phyloP scores from a whole-genome alignment of 2,888 invertebrate species.

The Drosophila kambysellisi region DNA sequence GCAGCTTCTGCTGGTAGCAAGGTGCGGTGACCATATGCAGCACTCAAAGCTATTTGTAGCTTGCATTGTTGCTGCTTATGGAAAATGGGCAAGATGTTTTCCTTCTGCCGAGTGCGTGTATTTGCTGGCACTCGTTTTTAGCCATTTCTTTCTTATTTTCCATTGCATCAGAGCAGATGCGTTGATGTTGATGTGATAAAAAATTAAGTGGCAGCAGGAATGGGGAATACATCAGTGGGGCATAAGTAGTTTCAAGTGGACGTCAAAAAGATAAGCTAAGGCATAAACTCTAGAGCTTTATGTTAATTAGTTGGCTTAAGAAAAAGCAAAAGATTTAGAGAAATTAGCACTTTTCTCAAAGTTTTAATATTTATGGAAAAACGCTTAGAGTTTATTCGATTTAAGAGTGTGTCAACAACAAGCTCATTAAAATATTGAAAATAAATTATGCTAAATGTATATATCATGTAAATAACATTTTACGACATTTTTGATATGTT shows the following conservation, averaged over 20 bases:
- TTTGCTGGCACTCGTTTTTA: slow-evolving; percentile 32
- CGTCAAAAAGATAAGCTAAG: slow-evolving; percentile 22
- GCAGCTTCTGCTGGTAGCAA: slow-evolving; percentile 70
- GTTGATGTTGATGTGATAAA: slow-evolving; percentile 45
- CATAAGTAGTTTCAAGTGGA: slow-evolving; percentile 35
- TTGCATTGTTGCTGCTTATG: slow-evolving; percentile 73
- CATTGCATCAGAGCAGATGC: slow-evolving; percentile 68
- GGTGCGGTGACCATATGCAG: slow-evolving; percentile 79
- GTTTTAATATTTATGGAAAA: background rate
- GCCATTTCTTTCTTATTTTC: slow-evolving; percentile 39
- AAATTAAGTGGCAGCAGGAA: slow-evolving; percentile 46
- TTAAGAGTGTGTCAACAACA: background rate
- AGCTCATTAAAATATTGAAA: background rate
- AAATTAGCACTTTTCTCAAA: background rate
- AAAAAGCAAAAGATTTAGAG: background rate
- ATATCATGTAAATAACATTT: background rate
- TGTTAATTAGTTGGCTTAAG: slow-evolving; percentile 30
- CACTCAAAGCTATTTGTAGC: slow-evolving; percentile 77
- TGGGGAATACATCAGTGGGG: slow-evolving; percentile 40
- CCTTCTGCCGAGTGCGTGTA: slow-evolving; percentile 54
- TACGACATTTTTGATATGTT: background rate
- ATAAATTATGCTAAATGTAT: background rate
- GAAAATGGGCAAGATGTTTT: slow-evolving; percentile 77
- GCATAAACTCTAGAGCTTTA: slow-evolving; percentile 33
- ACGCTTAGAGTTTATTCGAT: background rate